Evolutionary conservation across 1,140 invertebrate genomes (phyloP).

Genomic region (Magallana angulata): DNA sequence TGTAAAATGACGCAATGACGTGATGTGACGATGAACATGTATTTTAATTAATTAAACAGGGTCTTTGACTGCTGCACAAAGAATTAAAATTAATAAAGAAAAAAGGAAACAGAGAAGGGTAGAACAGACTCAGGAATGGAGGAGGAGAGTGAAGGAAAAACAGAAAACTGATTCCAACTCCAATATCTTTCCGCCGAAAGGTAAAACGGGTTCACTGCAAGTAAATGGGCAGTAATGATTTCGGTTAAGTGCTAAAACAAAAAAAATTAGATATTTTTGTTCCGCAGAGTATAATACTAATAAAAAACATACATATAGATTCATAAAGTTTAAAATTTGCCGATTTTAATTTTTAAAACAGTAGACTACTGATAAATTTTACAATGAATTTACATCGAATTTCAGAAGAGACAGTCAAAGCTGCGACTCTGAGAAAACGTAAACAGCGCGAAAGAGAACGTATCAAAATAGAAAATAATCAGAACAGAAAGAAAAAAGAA

Average conservation of each 20-base stretch:
- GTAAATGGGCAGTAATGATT: neutral
- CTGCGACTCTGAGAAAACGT: neutral
- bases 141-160: neutral
- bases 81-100: no score
- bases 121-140: neutral
- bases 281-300: neutral
- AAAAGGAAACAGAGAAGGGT: no score
- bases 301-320: neutral
- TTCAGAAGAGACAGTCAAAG: neutral
- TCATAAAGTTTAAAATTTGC: neutral
- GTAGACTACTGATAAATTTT: neutral
- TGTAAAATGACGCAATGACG: no score
- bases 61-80: no score
- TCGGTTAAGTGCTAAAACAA: neutral
- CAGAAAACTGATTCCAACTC: neutral
- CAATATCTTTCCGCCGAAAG: neutral
- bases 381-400: neutral
- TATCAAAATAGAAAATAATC: neutral
- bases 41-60: no score
- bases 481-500: slow-evolving; percentile 12
- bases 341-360: neutral
- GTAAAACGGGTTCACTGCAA: neutral
- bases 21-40: neutral
- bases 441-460: neutral
- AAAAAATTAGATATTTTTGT: no score